Evolutionary conservation across 2,797 vertebrate genomes (phyloP), one percentile per base, ranked within the genome.

Genomic region (Ctenopoma kingsleyae): DNA sequence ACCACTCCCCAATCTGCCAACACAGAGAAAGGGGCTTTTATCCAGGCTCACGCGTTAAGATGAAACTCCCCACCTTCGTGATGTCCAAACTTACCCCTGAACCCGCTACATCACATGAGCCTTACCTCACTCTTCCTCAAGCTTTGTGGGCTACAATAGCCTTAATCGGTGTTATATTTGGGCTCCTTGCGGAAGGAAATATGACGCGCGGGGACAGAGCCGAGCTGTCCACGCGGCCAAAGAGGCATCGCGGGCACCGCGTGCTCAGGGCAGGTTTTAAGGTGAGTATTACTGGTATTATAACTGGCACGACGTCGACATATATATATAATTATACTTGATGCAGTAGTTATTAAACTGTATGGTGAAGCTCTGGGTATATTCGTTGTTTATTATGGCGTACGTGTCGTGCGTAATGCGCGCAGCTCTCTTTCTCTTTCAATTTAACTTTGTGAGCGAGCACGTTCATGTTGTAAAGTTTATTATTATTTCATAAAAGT

Each of bases 161-260:
- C 9, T 36, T 58, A 35, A 53, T 64, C 46, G 30, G 19, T 75
- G 69, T 79, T 88, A 74, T 78, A 76, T 84, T 84, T 76, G 82
- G 72, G 64, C 13, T 71, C 73, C 53, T 53, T 63, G 58, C 62
- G 53, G 80, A 88, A 84, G 81, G 78, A 87, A 85, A 86, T 43
- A 88, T 87, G 89, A 91, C 44, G 71, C 80, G 66, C 51, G 65
- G 60, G 56, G 55, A 70, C 74, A 67, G 73, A 68, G 63, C 13
- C 52, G 66, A 71, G 74, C 64, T 62, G 72, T 81, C 64, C 79
- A 67, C 59, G 74, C 65, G 53, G 64, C 23, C 56, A 3, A 53
- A 53, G 38, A 72, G 62, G 50, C 58, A 64, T 30, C 35, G 38
- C 25, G 15, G 17, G 22, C 62, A 8, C 38, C 50, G 60, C 30